A percentile compares a stretch with the other conserved stretches of the same genome.
Evolutionary conservation across 2,888 invertebrate species (phyloP).

Genomic region (Leptarthrus brevirostris): DNA sequence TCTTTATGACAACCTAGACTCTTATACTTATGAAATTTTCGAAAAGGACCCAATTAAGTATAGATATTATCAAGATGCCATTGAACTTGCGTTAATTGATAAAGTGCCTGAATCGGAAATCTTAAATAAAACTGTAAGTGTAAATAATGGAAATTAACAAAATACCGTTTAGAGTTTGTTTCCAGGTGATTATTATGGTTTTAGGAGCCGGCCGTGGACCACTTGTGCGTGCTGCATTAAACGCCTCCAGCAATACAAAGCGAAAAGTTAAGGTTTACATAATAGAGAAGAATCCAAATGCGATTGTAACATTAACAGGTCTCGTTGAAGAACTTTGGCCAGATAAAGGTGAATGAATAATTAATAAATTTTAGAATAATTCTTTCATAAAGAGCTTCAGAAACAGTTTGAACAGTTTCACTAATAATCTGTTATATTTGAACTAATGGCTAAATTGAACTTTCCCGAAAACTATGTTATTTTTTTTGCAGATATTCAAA

Average conservation of each 20-base stretch:
- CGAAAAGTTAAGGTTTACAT: slow-evolving; percentile 87
- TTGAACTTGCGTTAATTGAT: slow-evolving; percentile 79
- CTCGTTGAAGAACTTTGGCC: slow-evolving; percentile 83
- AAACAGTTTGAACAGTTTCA: not conserved
- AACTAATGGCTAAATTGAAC: not conserved
- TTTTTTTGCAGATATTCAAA: slow-evolving; percentile 71
- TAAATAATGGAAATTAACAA: not conserved
- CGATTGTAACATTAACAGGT: slow-evolving; percentile 84
- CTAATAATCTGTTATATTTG: not conserved
- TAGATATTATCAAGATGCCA: slow-evolving; percentile 85
- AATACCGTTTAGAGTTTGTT: no score
- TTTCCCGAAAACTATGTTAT: no score
- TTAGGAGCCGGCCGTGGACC: slow-evolving; percentile 97
- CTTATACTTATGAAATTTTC: slow-evolving; percentile 96
- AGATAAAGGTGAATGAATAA: slow-evolving; percentile 67
- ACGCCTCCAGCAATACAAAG: slow-evolving; percentile 79
- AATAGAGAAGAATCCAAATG: slow-evolving; percentile 98
- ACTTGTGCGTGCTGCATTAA: slow-evolving; percentile 87
- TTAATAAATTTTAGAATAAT: no score
- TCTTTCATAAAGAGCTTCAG: not conserved
- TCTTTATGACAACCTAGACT: slow-evolving; percentile 93
- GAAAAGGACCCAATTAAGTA: slow-evolving; percentile 98
- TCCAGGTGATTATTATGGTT: slow-evolving; percentile 79
- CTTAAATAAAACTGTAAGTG: slow-evolving; percentile 69
- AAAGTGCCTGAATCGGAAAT: slow-evolving; percentile 67